Base-by-base conservation (phyloP, 2,797 vertebrate species). In the Peromyscus melanophrys region DNA sequence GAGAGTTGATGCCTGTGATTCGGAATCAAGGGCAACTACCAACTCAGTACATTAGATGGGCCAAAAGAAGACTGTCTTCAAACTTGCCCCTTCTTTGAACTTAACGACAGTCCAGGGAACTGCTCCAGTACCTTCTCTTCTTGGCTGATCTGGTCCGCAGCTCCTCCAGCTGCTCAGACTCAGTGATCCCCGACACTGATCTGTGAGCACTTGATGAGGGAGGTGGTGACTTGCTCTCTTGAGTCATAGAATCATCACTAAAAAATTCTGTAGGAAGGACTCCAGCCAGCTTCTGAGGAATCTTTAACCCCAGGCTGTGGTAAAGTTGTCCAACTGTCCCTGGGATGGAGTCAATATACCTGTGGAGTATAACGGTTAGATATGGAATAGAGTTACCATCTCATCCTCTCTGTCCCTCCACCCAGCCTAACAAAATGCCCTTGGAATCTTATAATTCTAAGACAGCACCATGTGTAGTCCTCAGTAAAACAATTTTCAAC, bases 231-330 rank as follows among this genome's bases (percentile, higher is more conserved):
- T 98, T 97, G 75, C 99, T 99, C 94, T 99, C 99, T 94, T 99
- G 99, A 76, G 98, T 97, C 83, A 99, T 14, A 0, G 99, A 99
- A 52, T 99, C 99, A 59, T 99, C 99, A 29, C 99, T 99, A 98
- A 99, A 99, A 98, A 99, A 99, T 96, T 99, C 99, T 37, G 99
- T 86, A 43, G 99, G 99, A 95, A 99, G 99, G 91, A 99, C 98
- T 6, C 98, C 98, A 59, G 99, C 97, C 96, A 99, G 98, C 55
- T 98, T 99, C 0, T 99, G 98, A 0, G 99, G 99, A 89, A 99
- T 98, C 98, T 99, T 99, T 9, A 99, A 99, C 46, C 99, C 99
- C 1, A 99, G 99, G 96, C 99, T 99, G 69, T 99, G 98, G 93
- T 99, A 99, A 88, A 99, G 98, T 25, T 99, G 99, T 77, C 99